A percentile compares a stretch with the other conserved stretches of the same genome.
These are phyloP conservation scores for Fissipunctia ypsillon DNA, from an alignment of 2,888 invertebrate species.

Conservation along the genomic window DNA sequence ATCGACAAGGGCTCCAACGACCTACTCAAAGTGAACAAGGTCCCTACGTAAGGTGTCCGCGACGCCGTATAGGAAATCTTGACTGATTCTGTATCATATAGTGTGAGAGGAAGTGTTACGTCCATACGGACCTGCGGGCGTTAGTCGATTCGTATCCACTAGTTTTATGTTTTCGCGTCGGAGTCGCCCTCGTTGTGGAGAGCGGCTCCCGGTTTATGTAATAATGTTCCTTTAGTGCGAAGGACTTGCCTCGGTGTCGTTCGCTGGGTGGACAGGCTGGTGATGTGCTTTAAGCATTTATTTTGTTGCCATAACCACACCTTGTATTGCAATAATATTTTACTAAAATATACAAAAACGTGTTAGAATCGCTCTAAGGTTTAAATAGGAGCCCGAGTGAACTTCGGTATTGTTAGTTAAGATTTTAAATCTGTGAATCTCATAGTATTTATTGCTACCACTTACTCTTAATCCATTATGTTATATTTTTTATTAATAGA, in stretches of 20 bases:
- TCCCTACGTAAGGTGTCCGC: conserved; percentile 93
- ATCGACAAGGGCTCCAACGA: conserved; percentile 94
- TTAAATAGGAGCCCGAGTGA: conserved; percentile 86
- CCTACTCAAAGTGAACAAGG: conserved; percentile 94
- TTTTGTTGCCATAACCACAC: conserved; percentile 91
- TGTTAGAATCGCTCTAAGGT: conserved; percentile 87
- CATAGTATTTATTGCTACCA: conserved; percentile 91
- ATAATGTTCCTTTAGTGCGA: conserved; percentile 89
- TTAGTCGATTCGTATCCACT: conserved; percentile 89
- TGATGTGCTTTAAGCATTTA: conserved; percentile 91
- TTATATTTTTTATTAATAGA: conserved; percentile 89
- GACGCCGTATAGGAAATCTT: conserved; percentile 82
- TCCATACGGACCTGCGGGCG: conserved; percentile 85
- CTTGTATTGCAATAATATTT: conserved; percentile 90
- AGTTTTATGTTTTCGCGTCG: conserved; percentile 88
- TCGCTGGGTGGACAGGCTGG: conserved; percentile 88
- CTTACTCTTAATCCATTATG: conserved; percentile 89
- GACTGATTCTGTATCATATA: conserved; percentile 90
- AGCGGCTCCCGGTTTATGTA: conserved; percentile 82
- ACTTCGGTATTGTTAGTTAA: conserved; percentile 90
- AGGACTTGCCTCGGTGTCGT: conserved; percentile 87
- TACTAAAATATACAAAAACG: conserved; percentile 89
- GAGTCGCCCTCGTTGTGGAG: conserved; percentile 85
- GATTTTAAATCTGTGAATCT: conserved; percentile 91
- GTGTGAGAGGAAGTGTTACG: conserved; percentile 90